Evolutionary conservation across 2,797 vertebrate genomes (phyloP).

Genomic region (Gymnoscopelus microlampas): DNA sequence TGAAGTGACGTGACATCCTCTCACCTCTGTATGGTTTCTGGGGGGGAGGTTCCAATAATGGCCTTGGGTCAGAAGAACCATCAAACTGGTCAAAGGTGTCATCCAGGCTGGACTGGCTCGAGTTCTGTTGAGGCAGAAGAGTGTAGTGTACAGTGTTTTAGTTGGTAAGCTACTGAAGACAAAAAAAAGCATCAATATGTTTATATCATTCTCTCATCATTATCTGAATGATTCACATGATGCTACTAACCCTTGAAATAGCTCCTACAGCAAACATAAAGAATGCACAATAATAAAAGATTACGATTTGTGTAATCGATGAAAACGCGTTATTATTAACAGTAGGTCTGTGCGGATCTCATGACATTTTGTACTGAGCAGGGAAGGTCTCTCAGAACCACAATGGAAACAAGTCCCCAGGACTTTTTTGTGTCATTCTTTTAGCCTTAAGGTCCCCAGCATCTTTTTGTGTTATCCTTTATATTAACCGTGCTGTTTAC

Average conservation of each 20-base stretch:
- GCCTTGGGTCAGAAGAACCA: conserved; percentile 29
- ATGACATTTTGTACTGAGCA: neutral
- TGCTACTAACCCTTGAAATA: too few species aligned
- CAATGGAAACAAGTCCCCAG: too few species aligned
- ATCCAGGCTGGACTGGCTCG: conserved; percentile 81
- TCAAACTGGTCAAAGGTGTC: conserved; percentile 70
- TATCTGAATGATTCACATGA: too few species aligned
- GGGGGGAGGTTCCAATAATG: conserved; percentile 53
- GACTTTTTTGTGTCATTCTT: too few species aligned
- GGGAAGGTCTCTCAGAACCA: neutral
- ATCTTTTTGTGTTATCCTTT: too few species aligned
- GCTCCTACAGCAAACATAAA: too few species aligned
- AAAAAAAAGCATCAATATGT: too few species aligned
- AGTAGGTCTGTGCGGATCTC: neutral
- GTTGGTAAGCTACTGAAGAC: too few species aligned
- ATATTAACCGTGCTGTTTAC: too few species aligned
- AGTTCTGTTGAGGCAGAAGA: conserved; percentile 70
- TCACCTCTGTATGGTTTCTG: conserved; percentile 68
- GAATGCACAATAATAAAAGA: neutral
- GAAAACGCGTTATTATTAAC: neutral
- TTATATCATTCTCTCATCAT: too few species aligned
- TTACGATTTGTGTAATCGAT: neutral
- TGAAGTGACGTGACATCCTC: conserved; percentile 6
- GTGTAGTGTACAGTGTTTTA: too few species aligned
- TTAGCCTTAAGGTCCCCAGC: too few species aligned